Evolutionary conservation across 2,113 vertebrate species (phyloP).

Genomic region (Chamaetylas fuelleborni): DNA sequence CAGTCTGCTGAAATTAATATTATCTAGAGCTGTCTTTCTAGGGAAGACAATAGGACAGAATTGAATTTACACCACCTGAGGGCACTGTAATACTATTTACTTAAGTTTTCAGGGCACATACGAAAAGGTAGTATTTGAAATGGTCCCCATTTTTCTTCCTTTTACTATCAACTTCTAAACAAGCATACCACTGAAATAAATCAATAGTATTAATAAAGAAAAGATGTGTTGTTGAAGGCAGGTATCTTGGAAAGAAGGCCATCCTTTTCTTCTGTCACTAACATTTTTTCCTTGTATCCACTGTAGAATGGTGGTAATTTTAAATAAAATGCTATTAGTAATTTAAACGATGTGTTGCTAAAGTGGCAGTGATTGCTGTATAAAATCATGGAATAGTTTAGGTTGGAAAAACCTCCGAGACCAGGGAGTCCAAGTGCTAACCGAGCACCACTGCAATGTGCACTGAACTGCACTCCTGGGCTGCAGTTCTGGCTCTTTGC

Average conservation of each 20-base stretch:
- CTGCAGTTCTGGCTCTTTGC: neutral
- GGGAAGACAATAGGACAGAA: neutral
- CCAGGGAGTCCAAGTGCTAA: neutral
- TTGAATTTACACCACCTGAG: constrained; percentile 32
- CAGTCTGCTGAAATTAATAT: neutral
- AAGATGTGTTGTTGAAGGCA: neutral
- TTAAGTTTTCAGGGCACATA: neutral
- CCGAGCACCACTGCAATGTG: neutral
- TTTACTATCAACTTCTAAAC: neutral
- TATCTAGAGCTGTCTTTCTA: neutral
- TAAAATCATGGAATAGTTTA: neutral
- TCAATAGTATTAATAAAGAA: neutral
- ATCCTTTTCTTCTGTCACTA: neutral
- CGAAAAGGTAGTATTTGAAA: neutral
- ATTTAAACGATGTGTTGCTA: neutral
- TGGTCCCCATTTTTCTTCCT: neutral
- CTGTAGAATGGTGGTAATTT: neutral
- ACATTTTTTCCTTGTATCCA: neutral
- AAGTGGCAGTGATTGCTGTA: neutral
- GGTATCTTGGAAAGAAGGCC: neutral
- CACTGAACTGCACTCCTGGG: neutral
- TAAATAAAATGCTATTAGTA: neutral
- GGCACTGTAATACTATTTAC: constrained; percentile 35
- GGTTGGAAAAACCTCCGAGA: neutral
- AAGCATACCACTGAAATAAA: neutral